Base-by-base conservation (phyloP, 2,113 vertebrate species). In the Amphiprion percula region DNA sequence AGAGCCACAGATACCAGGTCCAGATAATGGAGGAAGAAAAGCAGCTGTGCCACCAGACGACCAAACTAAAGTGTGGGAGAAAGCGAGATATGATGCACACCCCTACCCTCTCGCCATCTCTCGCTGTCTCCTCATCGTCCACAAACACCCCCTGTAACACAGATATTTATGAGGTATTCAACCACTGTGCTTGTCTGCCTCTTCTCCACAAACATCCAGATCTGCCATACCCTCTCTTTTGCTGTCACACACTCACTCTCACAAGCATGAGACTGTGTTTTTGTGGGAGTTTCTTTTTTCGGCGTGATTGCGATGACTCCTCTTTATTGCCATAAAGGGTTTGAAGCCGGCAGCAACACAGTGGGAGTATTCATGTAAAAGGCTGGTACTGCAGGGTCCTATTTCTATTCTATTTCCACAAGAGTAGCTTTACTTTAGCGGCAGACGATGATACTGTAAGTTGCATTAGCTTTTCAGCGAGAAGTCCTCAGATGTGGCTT, bases 131-230 rank as follows among this genome's bases (percentile, higher is more conserved):
- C 56, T 23, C 50, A 2, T 19, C 16, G 0, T 8, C 39, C 55
- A n/a, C 3, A 70, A 37, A 60, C 63, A 14, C 46, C 66, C 75
- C 52, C 53, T 74, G 59, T 68, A 81, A 68, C 76, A 74, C 77
- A 79, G 77, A 87, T 90, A 90, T 87, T 92, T 84, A 89, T 59
- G 83, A 85, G 82, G 64, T 23, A 2, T 68, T 80, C 85, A 67
- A 39, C 87, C 23, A 10, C 76, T 77, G 69, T 19, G 82, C 79
- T 77, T 73, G 68, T 66, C 73, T 76, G 70, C 79, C 62, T 76
- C 44, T 46, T 70, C 21, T 55, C 53, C 68, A 71, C 24, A 86
- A 67, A 86, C 73, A 83, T 84, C 69, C 67, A 63, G 76, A 82
- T 59, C 79, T 55, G 62, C 75, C 24, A 62, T 56, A 54, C 39